Conservation (phyloP, 2,888 invertebrate species). For the Notodonta ziczac region DNA sequence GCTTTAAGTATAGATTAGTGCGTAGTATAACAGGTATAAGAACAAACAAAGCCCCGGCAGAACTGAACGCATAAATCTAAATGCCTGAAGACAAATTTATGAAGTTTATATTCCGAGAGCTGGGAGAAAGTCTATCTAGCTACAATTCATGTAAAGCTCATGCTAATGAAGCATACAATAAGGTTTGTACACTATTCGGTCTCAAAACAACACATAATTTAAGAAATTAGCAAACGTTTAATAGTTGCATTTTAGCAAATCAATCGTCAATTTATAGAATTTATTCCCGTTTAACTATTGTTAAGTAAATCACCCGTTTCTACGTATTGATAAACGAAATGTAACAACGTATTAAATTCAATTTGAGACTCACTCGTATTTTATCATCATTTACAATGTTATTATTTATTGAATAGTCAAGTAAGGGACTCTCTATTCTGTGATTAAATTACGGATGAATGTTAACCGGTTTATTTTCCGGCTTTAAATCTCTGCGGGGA, state of each 20-base stretch:
- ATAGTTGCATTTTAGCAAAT: not conserved
- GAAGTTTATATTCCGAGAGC: not conserved
- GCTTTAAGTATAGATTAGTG: not conserved
- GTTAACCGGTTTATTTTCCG: too few relatives aligned
- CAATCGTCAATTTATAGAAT: too few relatives aligned
- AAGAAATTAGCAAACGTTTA: too few relatives aligned
- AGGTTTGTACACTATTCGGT: not conserved
- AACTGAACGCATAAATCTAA: not conserved
- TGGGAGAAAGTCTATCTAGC: not conserved
- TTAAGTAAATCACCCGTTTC: slow-evolving; percentile 20
- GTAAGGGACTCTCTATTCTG: slow-evolving; percentile 21
- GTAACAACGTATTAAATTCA: slow-evolving; percentile 28
- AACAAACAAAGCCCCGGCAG: not conserved
- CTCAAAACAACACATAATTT: too few relatives aligned
- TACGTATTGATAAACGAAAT: slow-evolving; percentile 24
- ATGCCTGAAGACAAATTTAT: not conserved
- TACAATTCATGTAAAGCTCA: not conserved
- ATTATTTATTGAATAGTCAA: slow-evolving; percentile 13
- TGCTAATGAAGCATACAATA: not conserved
- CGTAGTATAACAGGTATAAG: not conserved
- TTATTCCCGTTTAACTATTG: not conserved
- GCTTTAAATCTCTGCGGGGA: too few relatives aligned
- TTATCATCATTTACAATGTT: slow-evolving; percentile 16
- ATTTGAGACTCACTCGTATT: slow-evolving; percentile 16
- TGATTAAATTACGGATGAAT: not conserved